Percentiles rank a stretch among this genome's conserved stretches.
Evolutionary conservation across 1,140 invertebrate species (phyloP).

Genomic region (Pteromalus puparum): DNA sequence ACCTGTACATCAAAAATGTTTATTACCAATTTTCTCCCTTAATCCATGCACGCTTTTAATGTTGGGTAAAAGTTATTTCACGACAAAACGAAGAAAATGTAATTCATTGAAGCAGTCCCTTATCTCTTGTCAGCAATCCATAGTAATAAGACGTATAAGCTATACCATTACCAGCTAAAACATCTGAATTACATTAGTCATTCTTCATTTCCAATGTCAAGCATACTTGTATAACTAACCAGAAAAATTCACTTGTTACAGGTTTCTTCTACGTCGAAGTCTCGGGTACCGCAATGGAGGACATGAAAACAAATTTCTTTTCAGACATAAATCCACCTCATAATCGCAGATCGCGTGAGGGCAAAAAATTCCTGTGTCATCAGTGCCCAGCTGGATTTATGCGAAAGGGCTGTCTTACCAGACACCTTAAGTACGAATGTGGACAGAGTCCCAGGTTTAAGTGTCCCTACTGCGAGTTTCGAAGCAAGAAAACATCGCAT

Average conservation of each 20-base stretch:
- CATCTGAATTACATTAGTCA: not conserved
- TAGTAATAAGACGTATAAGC: not conserved
- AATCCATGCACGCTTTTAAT: not conserved
- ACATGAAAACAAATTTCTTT: not conserved
- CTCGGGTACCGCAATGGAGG: not conserved
- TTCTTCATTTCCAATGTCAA: not conserved
- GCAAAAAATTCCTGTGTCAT: slow-evolving; percentile 52
- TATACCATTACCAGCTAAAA: no score
- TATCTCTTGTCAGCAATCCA: no score
- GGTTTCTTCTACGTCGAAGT: slow-evolving; percentile 31
- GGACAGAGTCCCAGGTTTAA: slow-evolving; percentile 85
- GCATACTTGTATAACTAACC: not conserved
- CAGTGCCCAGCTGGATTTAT: slow-evolving; percentile 56
- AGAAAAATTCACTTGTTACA: slow-evolving; percentile 7
- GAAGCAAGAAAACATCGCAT: slow-evolving; percentile 46
- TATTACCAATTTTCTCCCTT: not conserved
- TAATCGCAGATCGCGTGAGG: not conserved
- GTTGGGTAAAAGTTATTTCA: not conserved
- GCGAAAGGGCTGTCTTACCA: slow-evolving; percentile 49
- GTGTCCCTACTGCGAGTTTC: slow-evolving; percentile 80
- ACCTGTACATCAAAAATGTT: not conserved
- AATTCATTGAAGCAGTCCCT: not conserved
- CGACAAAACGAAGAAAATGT: not conserved
- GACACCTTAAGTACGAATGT: slow-evolving; percentile 82
- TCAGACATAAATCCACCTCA: not conserved